These are phyloP conservation scores for Salpingus planirostris DNA, from an alignment of 2,888 invertebrate genomes.

Conservation along the genomic window DNA sequence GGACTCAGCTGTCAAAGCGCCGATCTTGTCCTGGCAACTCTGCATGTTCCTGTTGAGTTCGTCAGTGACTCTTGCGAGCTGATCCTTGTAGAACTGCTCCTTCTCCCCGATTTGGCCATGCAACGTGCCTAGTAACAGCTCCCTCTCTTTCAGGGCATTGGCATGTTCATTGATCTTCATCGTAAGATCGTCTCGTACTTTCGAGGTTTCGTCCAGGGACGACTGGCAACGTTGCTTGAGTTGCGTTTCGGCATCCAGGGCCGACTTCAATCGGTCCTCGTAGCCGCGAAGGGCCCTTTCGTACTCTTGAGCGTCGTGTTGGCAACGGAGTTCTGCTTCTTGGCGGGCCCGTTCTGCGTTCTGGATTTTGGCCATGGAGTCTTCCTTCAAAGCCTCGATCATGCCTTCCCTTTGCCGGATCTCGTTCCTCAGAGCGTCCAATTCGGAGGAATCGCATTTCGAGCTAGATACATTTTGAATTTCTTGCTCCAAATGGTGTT, in stretches of 20 bases:
- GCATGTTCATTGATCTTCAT: constrained; percentile 5
- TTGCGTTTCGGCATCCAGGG: constrained; percentile 16
- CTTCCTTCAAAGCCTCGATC: constrained; percentile 20
- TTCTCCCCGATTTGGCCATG: neutral
- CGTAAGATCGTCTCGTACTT: constrained; percentile 5
- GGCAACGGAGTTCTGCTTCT: constrained; percentile 11
- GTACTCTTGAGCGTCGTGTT: constrained; percentile 9
- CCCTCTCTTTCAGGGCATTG: constrained; percentile 5
- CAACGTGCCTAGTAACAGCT: no score
- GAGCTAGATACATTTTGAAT: constrained; percentile 19
- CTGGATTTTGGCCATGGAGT: constrained; percentile 29
- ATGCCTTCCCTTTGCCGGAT: constrained; percentile 25
- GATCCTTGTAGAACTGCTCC: neutral
- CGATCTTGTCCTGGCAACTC: no score
- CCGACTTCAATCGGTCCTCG: constrained; percentile 20
- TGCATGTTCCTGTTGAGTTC: constrained; percentile 9
- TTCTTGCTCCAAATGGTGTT: constrained; percentile 11
- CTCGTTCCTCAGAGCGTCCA: constrained; percentile 25
- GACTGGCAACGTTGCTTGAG: constrained; percentile 5
- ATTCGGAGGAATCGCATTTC: constrained; percentile 27
- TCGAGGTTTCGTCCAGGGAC: constrained; percentile 3
- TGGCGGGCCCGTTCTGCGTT: constrained; percentile 11
- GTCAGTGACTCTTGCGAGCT: constrained; percentile 1
- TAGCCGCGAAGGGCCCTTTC: no score
- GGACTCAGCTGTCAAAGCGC: no score